Conservation (phyloP, 2,888 invertebrate species). For the Busseola fusca region DNA sequence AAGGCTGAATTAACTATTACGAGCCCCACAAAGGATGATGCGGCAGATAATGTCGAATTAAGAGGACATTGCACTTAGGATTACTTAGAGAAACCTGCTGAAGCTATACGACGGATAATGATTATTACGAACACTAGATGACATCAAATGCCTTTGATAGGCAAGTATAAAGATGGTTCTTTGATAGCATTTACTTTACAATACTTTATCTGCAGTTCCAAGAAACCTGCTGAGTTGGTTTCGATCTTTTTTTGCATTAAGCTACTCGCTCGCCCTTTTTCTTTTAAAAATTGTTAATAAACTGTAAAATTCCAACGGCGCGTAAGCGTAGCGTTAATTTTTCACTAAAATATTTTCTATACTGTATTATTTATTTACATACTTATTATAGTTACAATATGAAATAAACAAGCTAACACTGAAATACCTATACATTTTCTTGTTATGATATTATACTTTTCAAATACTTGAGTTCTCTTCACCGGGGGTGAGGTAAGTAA, state of each 20-base stretch:
- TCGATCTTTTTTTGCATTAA: constrained; percentile 10
- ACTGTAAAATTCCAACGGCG: background rate
- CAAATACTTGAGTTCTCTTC: background rate
- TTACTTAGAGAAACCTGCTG: constrained; percentile 38
- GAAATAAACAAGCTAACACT: too few relatives aligned
- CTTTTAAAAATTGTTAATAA: background rate
- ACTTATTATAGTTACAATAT: too few relatives aligned
- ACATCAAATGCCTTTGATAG: constrained; percentile 27
- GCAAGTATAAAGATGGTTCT: constrained; percentile 16
- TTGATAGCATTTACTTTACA: constrained; percentile 4
- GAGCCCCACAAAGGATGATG: constrained; percentile 36
- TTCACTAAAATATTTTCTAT: background rate
- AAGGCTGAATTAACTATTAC: constrained; percentile 41
- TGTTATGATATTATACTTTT: background rate
- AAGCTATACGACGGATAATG: constrained; percentile 21
- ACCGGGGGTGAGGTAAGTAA: constrained; percentile 3
- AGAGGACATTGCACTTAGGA: constrained; percentile 51
- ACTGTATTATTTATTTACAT: too few relatives aligned
- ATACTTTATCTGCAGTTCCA: background rate
- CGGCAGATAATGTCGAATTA: constrained; percentile 25
- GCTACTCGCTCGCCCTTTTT: background rate
- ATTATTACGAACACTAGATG: constrained; percentile 21
- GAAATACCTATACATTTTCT: background rate
- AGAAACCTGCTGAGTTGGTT: constrained; percentile 11
- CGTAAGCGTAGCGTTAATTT: background rate